Evolutionary conservation across 2,113 vertebrate genomes (phyloP).

Genomic region (Campylorhamphus procurvoides): DNA sequence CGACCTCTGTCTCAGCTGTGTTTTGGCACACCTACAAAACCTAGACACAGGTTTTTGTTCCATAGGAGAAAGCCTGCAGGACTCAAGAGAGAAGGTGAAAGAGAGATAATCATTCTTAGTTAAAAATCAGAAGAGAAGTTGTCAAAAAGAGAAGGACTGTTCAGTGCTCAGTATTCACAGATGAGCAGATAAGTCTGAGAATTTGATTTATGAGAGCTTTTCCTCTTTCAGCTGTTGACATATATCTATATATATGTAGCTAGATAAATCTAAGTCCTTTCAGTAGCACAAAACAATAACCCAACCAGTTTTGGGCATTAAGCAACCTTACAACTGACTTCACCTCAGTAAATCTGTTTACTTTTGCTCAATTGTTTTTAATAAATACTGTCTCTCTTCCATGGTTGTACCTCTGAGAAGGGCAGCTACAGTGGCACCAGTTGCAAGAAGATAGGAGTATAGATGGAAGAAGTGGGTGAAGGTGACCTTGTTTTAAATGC

Average conservation of each 20-base stretch:
- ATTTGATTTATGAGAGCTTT: neutral
- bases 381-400: neutral
- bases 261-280: neutral
- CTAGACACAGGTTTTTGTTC: neutral
- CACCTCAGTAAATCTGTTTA: neutral
- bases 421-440: neutral
- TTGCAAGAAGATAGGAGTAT: neutral
- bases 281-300: neutral
- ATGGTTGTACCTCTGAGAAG: neutral
- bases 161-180: neutral
- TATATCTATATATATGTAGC: neutral
- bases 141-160: neutral
- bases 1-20: neutral
- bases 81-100: neutral
- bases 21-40: neutral
- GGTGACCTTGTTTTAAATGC: neutral
- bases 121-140: neutral
- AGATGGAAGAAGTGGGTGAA: neutral
- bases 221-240: neutral
- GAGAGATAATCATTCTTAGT: neutral
- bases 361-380: neutral
- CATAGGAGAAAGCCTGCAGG: neutral
- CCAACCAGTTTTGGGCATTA: neutral
- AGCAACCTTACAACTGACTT: neutral
- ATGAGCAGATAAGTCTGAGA: neutral